Percentiles rank a stretch among this genome's conserved stretches.
Conservation (phyloP, 2,888 invertebrate species). For the Arrhopalites spinosus region DNA sequence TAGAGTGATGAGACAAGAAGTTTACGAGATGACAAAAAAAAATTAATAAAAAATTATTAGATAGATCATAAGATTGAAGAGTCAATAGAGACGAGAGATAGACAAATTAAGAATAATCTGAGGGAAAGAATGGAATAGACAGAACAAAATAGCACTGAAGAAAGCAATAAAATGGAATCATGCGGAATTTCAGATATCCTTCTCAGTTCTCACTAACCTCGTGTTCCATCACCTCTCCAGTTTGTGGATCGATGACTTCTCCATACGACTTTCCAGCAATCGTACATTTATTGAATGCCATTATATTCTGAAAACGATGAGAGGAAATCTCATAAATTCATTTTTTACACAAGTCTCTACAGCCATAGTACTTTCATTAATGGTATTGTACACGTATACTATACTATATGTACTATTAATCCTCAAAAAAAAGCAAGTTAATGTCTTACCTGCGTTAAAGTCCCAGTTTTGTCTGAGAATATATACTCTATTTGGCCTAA, state of each 20-base stretch:
- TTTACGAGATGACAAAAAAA: background rate
- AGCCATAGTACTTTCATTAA: too few relatives aligned
- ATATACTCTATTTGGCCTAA: constrained; percentile 98
- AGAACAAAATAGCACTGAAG: background rate
- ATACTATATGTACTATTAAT: background rate
- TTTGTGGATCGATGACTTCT: constrained; percentile 82
- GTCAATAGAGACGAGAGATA: background rate
- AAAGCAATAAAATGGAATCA: constrained; percentile 17
- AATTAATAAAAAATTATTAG: background rate
- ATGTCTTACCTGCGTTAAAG: constrained; percentile 75
- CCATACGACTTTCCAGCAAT: constrained; percentile 92
- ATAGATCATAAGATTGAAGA: background rate
- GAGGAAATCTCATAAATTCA: constrained; percentile 11
- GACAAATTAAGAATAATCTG: background rate
- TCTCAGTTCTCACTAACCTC: constrained; percentile 74
- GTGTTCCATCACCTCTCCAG: constrained; percentile 85
- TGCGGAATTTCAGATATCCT: background rate
- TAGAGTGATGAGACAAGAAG: background rate
- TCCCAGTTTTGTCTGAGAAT: constrained; percentile 99
- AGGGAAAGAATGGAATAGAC: background rate
- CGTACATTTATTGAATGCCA: constrained; percentile 99
- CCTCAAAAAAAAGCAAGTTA: background rate
- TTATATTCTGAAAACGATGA: constrained; percentile 76
- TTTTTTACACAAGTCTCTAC: background rate
- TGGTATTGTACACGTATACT: background rate